Base-by-base conservation (phyloP, 1,140 invertebrate genomes). In the Cydia amplana region DNA sequence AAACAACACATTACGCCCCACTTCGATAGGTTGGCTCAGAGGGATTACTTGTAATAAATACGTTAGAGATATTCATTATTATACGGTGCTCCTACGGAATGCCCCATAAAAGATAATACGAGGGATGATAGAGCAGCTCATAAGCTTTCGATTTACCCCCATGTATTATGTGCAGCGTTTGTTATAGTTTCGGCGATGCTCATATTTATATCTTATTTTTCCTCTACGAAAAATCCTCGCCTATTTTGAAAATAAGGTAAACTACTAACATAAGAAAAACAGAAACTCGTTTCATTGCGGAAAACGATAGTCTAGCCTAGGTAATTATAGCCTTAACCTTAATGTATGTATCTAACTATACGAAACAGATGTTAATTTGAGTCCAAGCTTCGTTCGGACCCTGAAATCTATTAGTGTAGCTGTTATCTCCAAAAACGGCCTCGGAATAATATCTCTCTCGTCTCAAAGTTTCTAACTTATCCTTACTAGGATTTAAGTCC, bases 51-150 rank as follows among this genome's bases (percentile, higher is more conserved):
- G 23, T 60, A 23, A 60, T 12, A 60, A 23, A 60, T 12, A 60
- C 55, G 55, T 60, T 60, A 23, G 9, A 60, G 20, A 60, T 60
- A 60, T 20, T 60, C 55, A 60, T 60, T 60, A 60, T 23, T 60
- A 60, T 60, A n/a, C 55, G 55, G 12, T 60, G 55, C 20, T 60
- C 20, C 51, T 55, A 55, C 55, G 6, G 18, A n/a, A 60, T 60
- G 20, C 3, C 55, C 20, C 55, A 60, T 20, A 60, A 60, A 60
- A 18, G 51, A 60, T 60, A 60, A 60, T 60, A 60, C 55, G 55
- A 60, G 20, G 55, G 20, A 12, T 23, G 10, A 23, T 23, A 60
- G 55, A 23, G 51, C n/a, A 55, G 51, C 16, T 55, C 51, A 55
- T 18, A 55, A 55, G n/a, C 51, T 55, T 55, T 55, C n/a, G n/a